phyloP scores from a whole-genome alignment of 2,113 vertebrate genomes.

The Nematolebias whitei region DNA sequence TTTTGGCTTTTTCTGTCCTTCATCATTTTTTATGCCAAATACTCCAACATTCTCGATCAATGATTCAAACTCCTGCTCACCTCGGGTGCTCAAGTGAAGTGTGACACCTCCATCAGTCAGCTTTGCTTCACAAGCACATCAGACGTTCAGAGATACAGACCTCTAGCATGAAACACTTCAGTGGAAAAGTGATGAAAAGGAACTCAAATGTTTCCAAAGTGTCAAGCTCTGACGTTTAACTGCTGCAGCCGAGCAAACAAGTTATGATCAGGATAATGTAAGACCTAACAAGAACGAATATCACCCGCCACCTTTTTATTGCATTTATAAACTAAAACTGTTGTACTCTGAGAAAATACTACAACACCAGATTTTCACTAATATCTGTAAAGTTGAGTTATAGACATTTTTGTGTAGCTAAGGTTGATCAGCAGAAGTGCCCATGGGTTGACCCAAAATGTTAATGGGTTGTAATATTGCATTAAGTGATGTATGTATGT shows the following conservation, averaged over 20 bases:
- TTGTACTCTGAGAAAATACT: too few species aligned
- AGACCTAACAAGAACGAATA: neutral
- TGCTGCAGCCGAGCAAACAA: neutral
- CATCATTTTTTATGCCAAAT: neutral
- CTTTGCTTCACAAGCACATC: constrained; percentile 5
- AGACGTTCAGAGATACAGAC: neutral
- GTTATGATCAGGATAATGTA: too few species aligned
- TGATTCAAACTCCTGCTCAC: neutral
- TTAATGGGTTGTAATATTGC: too few species aligned
- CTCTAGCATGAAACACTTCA: neutral
- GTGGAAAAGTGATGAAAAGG: constrained; percentile 2
- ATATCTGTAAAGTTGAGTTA: too few species aligned
- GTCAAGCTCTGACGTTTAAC: neutral
- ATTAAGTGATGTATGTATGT: too few species aligned
- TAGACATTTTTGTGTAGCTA: too few species aligned
- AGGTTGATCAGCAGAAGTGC: too few species aligned
- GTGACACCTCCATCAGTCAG: constrained; percentile 4
- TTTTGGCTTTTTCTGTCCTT: neutral
- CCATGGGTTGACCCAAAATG: too few species aligned
- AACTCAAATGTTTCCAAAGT: constrained; percentile 8
- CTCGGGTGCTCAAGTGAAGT: neutral
- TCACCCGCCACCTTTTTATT: neutral
- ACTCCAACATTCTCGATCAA: constrained; percentile 1
- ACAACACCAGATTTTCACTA: too few species aligned
- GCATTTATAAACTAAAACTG: too few species aligned